Evolutionary conservation across 2,888 invertebrate genomes (phyloP).

Genomic region (Synergus itoensis): DNA sequence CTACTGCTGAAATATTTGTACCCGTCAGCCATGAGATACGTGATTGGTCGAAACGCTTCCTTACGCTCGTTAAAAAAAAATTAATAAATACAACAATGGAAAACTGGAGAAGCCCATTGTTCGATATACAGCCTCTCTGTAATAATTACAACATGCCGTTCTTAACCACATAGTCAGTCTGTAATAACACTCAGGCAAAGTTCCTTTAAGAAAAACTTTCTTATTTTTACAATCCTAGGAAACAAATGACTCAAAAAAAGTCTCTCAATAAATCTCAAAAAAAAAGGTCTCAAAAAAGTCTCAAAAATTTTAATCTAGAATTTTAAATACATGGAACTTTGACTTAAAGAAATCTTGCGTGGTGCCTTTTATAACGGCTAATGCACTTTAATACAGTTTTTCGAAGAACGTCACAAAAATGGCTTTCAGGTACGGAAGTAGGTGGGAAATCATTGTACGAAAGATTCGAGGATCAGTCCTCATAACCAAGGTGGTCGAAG

Average conservation of each 20-base stretch:
- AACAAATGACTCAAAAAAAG: not conserved
- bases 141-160: constrained; percentile 35
- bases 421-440: constrained; percentile 65
- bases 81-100: constrained; percentile 43
- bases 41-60: constrained; percentile 52
- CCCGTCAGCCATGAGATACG: constrained; percentile 61
- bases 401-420: constrained; percentile 56
- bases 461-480: constrained; percentile 26
- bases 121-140: constrained; percentile 40
- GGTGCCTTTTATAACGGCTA: constrained; percentile 31
- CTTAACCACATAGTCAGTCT: constrained; percentile 40
- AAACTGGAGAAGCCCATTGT: constrained; percentile 38
- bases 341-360: not conserved
- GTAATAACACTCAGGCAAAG: constrained; percentile 27
- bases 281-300: constrained; percentile 6
- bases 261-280: too few relatives aligned
- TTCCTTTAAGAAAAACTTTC: constrained; percentile 3
- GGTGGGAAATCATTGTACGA: constrained; percentile 51
- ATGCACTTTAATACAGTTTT: constrained; percentile 40
- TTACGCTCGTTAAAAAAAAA: constrained; percentile 46
- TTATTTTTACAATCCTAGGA: constrained; percentile 42
- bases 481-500: constrained; percentile 9
- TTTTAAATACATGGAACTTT: constrained; percentile 4
- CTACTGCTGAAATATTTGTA: constrained; percentile 57
- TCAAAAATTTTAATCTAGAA: not conserved